Percentiles rank a stretch among this genome's conserved stretches.
Evolutionary conservation across 2,113 vertebrate genomes (phyloP).

Genomic region (Cyanoramphus novaezelandiae): DNA sequence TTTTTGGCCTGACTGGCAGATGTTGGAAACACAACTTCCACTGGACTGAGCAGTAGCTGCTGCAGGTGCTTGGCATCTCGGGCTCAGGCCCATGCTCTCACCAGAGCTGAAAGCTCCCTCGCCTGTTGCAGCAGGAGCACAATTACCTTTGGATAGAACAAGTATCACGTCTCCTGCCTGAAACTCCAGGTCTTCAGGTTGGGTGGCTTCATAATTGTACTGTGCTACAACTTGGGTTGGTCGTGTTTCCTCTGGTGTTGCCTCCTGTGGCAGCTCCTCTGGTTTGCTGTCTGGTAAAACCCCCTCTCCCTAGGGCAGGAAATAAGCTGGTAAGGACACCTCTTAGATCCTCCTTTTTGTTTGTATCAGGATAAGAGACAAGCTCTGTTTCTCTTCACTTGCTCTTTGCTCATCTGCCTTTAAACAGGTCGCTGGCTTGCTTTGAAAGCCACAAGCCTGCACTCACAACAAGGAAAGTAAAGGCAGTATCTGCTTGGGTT

Average conservation of each 20-base stretch:
- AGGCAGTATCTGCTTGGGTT: neutral
- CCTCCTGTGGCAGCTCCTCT: neutral
- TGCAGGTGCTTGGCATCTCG: neutral
- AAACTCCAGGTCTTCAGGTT: conserved; percentile 89
- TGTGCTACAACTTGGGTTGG: conserved; percentile 78
- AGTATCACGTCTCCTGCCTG: conserved; percentile 83
- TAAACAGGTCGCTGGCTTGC: neutral
- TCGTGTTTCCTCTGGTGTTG: fast-evolving
- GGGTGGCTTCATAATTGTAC: conserved; percentile 82
- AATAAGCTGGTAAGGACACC: neutral
- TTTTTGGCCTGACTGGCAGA: neutral
- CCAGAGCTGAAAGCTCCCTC: neutral
- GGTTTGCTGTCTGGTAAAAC: neutral
- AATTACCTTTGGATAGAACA: conserved; percentile 80
- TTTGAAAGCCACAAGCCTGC: neutral
- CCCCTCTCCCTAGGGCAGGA: conserved; percentile 66
- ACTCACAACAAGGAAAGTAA: neutral
- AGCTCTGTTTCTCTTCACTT: neutral
- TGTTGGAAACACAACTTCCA: neutral
- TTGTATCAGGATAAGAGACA: neutral
- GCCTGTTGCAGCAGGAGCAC: neutral
- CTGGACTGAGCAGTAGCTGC: neutral
- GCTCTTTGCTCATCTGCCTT: neutral
- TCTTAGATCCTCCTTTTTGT: neutral
- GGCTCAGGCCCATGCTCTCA: neutral